phyloP scores from a whole-genome alignment of 1,140 invertebrate genomes.

The Diprion similis region DNA sequence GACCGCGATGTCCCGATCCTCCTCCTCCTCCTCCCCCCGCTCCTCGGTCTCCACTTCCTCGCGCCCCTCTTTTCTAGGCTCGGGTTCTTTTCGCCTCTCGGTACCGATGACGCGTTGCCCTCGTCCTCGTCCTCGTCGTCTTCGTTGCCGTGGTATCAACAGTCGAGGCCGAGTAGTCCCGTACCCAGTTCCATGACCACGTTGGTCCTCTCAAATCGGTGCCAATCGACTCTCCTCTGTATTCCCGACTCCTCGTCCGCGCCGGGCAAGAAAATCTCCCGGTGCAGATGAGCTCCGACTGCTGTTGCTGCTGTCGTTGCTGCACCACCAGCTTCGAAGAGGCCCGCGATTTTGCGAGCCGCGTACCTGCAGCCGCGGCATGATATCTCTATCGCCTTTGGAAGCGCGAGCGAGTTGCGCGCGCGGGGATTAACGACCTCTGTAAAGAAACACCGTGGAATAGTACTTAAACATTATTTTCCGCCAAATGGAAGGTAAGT shows the following conservation, averaged over 20 bases:
- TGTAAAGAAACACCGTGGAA: slow-evolving; percentile 18
- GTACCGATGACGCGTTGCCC: neutral
- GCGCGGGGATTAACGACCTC: slow-evolving; percentile 14
- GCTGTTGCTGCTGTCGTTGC: no score
- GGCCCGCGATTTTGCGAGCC: no score
- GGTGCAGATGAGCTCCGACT: no score
- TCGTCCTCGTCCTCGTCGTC: slow-evolving; percentile 19
- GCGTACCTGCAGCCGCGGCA: neutral
- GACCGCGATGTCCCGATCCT: slow-evolving; percentile 37
- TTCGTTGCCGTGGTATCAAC: slow-evolving; percentile 35
- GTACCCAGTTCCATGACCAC: slow-evolving; percentile 14
- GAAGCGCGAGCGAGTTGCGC: neutral
- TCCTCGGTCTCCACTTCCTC: slow-evolving; percentile 3
- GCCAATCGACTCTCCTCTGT: slow-evolving; percentile 5
- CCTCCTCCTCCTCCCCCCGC: neutral
- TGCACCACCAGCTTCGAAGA: no score
- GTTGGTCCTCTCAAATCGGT: neutral
- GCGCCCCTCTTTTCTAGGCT: neutral
- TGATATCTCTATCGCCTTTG: slow-evolving; percentile 16
- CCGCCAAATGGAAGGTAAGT: no score
- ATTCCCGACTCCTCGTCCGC: no score
- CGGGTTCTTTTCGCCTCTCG: neutral
- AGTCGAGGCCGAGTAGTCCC: slow-evolving; percentile 28
- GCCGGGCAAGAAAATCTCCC: no score
- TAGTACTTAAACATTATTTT: slow-evolving; percentile 26